Conservation (phyloP, 2,113 vertebrate genomes). For the mouse (Mus musculus) region GRCm39 chr9:62670501-62671000, state of each 20-base stretch:
- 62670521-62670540: too few species aligned
- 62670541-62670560: too few species aligned
- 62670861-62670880: background rate
- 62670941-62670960: background rate
- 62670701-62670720: background rate
- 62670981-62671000: background rate
- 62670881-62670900: background rate
- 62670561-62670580: too few species aligned
- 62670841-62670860: background rate
- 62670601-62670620: background rate
- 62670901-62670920: background rate
- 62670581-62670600: rapidly evolving
- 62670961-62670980: background rate
- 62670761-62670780: background rate
- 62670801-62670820: background rate
- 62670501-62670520: too few species aligned
- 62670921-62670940: background rate
- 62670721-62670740: background rate
- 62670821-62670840: background rate
- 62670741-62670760: background rate
- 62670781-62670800: background rate
- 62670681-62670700: background rate
- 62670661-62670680: background rate
- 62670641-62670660: background rate
- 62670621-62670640: background rate